These are phyloP conservation scores for Drosophila sturtevanti DNA, from an alignment of 1,140 invertebrate species.

Conservation along the genomic window DNA sequence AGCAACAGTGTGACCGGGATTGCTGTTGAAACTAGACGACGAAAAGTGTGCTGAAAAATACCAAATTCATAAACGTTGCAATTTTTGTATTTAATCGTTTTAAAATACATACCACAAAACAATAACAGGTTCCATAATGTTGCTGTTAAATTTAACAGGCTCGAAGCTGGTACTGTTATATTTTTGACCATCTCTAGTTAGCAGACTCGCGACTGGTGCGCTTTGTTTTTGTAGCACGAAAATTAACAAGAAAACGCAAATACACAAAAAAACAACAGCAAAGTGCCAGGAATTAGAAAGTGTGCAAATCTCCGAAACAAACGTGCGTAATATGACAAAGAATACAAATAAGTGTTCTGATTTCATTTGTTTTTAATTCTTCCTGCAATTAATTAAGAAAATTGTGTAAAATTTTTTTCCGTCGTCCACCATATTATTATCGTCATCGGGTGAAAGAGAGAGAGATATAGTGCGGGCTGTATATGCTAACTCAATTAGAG, in stretches of 20 bases:
- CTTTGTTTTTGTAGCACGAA: conserved; percentile 63
- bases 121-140: background rate
- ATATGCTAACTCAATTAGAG: conserved; percentile 8
- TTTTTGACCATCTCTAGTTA: conserved; percentile 37
- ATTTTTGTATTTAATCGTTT: background rate
- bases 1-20: conserved; percentile 20
- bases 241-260: conserved; percentile 51
- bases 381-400: conserved; percentile 69
- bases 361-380: conserved; percentile 47
- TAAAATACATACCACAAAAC: too few species aligned
- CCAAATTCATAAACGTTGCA: background rate
- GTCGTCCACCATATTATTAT: conserved; percentile 66
- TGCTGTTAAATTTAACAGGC: background rate
- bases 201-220: conserved; percentile 50
- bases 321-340: conserved; percentile 50
- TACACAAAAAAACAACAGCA: conserved; percentile 42
- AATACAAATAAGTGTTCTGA: conserved; percentile 7
- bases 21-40: background rate
- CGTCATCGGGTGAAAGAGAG: conserved; percentile 46
- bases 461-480: conserved; percentile 30
- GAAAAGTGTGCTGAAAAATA: conserved; percentile 1
- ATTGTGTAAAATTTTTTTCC: conserved; percentile 75
- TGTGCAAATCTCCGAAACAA: conserved; percentile 35
- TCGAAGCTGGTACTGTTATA: background rate
- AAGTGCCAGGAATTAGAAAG: conserved; percentile 34